Conservation (phyloP, 2,888 invertebrate species). For the Tiliacea citrago region DNA sequence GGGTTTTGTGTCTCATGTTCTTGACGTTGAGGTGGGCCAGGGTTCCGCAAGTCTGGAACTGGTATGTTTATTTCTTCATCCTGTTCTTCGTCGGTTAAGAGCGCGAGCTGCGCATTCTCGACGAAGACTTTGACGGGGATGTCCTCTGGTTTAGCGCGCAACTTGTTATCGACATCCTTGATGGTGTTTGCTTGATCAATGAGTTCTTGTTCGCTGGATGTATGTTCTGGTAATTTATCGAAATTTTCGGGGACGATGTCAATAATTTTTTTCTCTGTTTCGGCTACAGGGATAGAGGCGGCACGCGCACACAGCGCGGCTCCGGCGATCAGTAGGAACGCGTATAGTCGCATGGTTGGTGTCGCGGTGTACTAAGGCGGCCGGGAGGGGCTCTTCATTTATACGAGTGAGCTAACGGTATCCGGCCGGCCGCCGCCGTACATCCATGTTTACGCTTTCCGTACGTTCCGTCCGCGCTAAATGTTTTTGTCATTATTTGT, state of each 20-base stretch:
- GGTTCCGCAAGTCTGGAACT: conserved; percentile 80
- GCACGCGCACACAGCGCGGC: conserved; percentile 79
- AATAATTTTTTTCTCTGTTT: conserved; percentile 64
- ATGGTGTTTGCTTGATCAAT: conserved; percentile 73
- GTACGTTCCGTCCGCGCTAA: conserved; percentile 74
- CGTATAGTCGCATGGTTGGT: conserved; percentile 83
- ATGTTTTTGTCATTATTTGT: conserved; percentile 86
- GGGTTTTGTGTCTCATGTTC: conserved; percentile 86
- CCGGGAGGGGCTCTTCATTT: conserved; percentile 77
- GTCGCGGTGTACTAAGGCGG: conserved; percentile 76
- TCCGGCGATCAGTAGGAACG: conserved; percentile 76
- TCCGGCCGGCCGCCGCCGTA: conserved; percentile 68
- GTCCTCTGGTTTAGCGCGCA: conserved; percentile 71
- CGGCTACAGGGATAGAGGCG: conserved; percentile 74
- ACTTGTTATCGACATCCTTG: conserved; percentile 77
- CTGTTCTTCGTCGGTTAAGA: conserved; percentile 68
- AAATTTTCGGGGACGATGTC: conserved; percentile 65
- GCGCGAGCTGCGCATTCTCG: conserved; percentile 69
- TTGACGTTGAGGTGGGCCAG: conserved; percentile 84
- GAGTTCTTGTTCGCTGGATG: conserved; percentile 72
- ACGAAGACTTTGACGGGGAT: conserved; percentile 83
- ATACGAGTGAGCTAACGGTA: conserved; percentile 86
- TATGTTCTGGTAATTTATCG: conserved; percentile 71
- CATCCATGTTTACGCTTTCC: conserved; percentile 78
- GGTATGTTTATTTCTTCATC: conserved; percentile 77